Percentiles rank a stretch among this genome's conserved stretches.
Evolutionary conservation across 1,140 invertebrate species (phyloP).

Genomic region (Nixonia krombeini): DNA sequence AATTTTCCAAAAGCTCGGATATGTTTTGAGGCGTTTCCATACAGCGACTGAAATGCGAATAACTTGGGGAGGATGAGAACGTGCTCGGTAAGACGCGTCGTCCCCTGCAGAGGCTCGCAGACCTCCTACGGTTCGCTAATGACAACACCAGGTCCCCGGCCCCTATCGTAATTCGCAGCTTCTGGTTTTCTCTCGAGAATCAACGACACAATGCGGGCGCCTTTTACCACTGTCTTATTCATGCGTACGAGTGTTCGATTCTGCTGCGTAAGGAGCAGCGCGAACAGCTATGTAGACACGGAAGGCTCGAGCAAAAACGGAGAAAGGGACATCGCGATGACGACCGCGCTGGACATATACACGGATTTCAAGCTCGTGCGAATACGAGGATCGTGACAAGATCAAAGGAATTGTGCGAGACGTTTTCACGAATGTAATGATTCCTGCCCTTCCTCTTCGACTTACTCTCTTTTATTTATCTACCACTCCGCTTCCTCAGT

Average conservation of each 20-base stretch:
- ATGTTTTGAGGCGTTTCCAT: constrained; percentile 13
- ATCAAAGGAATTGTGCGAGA: constrained; percentile 52
- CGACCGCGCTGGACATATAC: too few relatives aligned
- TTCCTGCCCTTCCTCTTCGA: constrained; percentile 12
- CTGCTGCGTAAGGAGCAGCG: constrained; percentile 50
- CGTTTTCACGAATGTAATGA: constrained; percentile 32
- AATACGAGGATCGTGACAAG: constrained; percentile 53
- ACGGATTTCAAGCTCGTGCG: constrained; percentile 27
- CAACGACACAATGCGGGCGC: constrained; percentile 63
- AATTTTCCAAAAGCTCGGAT: too few relatives aligned
- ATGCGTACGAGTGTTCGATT: constrained; percentile 57
- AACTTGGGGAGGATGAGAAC: constrained; percentile 36
- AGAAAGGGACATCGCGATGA: constrained; percentile 26
- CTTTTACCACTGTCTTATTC: constrained; percentile 61
- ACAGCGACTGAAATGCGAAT: constrained; percentile 23
- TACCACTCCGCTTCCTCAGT: too few relatives aligned
- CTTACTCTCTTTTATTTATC: constrained; percentile 1
- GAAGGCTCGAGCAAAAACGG: neutral
- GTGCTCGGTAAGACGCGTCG: constrained; percentile 34
- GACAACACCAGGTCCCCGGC: constrained; percentile 57
- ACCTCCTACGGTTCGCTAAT: constrained; percentile 54
- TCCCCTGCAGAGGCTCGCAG: constrained; percentile 40
- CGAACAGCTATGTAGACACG: constrained; percentile 23
- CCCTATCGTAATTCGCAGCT: constrained; percentile 66
- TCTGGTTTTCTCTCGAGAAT: constrained; percentile 62